Base-by-base conservation (phyloP, 2,888 invertebrate species). In the Oligia strigilis region DNA sequence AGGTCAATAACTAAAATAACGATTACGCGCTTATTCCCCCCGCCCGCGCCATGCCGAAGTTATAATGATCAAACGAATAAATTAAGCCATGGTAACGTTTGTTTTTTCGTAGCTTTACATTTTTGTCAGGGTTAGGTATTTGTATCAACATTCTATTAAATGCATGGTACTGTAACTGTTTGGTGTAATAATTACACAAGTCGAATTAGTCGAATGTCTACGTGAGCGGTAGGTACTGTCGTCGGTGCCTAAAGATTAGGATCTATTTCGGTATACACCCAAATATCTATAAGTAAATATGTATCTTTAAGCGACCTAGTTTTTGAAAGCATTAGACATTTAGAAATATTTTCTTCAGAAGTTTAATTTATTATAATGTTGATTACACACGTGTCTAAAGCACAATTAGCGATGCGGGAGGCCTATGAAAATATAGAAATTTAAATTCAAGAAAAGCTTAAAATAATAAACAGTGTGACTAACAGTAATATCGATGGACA, bases 1-100 rank as follows among this genome's bases (percentile, higher is more conserved):
- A 89, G 90, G 90, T 88, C 88, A 80, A 84, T 79, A 86, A 84
- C 84, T 72, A 85, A 88, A 91, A 92, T 92, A 92, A 88, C 66
- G 88, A 90, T 92, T 90, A 89, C 87, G 85, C 52, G 77, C 14
- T 82, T 79, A 76, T 70, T 80, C 77, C 72, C 77, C 66, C 55
- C 36, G 40, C 62, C 66, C 58, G 70, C 19, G 71, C 67, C 72
- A 77, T 78, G 76, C 71, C 75, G 69, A 81, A 78, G 71, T 79
- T 77, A 69, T 83, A 81, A 73, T 73, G 77, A 82, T 86, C 72
- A 67, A 75, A 78, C 67, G 70, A 71, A 74, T 70, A 65, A 85
- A 64, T 72, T 71, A 72, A 40, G 46, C 75, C 76, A 76, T 79
- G 71, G 70, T 17, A 73, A 78, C 82, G 65, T 36, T 52, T 62